Percentiles rank a stretch among this genome's conserved stretches.
Conservation (phyloP, 2,888 invertebrate genomes). For the Protodeltote pygarga region DNA sequence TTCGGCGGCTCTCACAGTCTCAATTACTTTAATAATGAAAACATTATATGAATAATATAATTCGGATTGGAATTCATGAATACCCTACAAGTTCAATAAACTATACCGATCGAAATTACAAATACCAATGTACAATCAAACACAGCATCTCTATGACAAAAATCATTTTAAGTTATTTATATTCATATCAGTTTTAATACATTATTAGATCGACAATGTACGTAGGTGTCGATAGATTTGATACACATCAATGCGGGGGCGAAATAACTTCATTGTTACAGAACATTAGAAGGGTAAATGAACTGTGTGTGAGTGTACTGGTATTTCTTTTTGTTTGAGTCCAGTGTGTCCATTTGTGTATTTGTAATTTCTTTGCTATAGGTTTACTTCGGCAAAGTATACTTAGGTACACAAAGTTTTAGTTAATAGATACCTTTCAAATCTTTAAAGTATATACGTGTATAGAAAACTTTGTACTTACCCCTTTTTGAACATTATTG, state of each 20-base stretch:
- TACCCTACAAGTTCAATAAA: conserved; percentile 33
- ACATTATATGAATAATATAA: conserved; percentile 40
- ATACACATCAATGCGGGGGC: conserved; percentile 68
- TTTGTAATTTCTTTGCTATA: background rate
- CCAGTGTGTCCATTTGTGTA: conserved; percentile 2
- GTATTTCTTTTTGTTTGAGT: conserved; percentile 32
- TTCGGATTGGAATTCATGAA: conserved; percentile 39
- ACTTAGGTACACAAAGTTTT: no score
- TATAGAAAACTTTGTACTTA: no score
- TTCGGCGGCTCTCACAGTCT: conserved; percentile 16
- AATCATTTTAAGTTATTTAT: conserved; percentile 46
- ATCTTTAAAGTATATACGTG: no score
- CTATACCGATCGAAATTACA: conserved; percentile 40
- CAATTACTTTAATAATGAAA: conserved; percentile 30
- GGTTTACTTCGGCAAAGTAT: no score
- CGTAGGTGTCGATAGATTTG: conserved; percentile 77
- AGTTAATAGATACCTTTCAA: no score
- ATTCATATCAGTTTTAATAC: conserved; percentile 53
- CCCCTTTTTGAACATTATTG: no score
- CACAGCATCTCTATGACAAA: conserved; percentile 44
- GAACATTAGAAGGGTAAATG: conserved; percentile 55
- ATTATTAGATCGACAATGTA: conserved; percentile 54
- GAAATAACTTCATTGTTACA: conserved; percentile 66
- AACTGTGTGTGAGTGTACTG: conserved; percentile 50
- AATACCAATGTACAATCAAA: conserved; percentile 46